Evolutionary conservation across 2,797 vertebrate genomes (phyloP).

Genomic region (Sebastes matsubarae): DNA sequence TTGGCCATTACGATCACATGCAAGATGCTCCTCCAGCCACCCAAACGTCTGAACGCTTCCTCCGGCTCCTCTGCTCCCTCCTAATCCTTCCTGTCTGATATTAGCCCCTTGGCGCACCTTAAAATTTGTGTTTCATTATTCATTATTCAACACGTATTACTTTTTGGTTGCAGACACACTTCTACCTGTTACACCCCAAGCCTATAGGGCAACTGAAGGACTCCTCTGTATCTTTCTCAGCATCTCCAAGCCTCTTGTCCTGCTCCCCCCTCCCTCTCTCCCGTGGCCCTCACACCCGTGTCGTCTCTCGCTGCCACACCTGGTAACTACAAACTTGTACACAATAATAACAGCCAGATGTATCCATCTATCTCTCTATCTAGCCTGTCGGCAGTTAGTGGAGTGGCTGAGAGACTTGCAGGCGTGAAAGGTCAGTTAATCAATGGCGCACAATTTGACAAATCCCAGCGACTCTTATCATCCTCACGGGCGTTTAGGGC

Average conservation of each 20-base stretch:
- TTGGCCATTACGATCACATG: constrained; percentile 47
- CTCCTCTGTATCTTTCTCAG: constrained; percentile 51
- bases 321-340: constrained; percentile 84
- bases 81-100: constrained; percentile 63
- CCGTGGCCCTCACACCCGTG: constrained; percentile 45
- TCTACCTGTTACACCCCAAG: constrained; percentile 57
- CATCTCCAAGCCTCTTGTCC: constrained; percentile 20
- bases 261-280: constrained; percentile 7
- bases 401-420: constrained; percentile 83
- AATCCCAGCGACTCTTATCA: constrained; percentile 87
- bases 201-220: constrained; percentile 62
- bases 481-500: constrained; percentile 81
- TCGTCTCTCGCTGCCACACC: constrained; percentile 67
- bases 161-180: constrained; percentile 42
- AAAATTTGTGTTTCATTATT: constrained; percentile 59
- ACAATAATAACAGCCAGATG: constrained; percentile 83
- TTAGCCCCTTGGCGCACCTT: constrained; percentile 54
- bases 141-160: constrained; percentile 59
- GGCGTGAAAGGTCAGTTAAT: constrained; percentile 88
- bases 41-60: constrained; percentile 50
- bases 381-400: constrained; percentile 81
- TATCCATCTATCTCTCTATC: constrained; percentile 85
- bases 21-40: constrained; percentile 32
- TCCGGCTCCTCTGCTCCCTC: constrained; percentile 34
- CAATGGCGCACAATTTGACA: constrained; percentile 88